Conservation (phyloP, 2,888 invertebrate species). For the Cyaniris semiargus region DNA sequence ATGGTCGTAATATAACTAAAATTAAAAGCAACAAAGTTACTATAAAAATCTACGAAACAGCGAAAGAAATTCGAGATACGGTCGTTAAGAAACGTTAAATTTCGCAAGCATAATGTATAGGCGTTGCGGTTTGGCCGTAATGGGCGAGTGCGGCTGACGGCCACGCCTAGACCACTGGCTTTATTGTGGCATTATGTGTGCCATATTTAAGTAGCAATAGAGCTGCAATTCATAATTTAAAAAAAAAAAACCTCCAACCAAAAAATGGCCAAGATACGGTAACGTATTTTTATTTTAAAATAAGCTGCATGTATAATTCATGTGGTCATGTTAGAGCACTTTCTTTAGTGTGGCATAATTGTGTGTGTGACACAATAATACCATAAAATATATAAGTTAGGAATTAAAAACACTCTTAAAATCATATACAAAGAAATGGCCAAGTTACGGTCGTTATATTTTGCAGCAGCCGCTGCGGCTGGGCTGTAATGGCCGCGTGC, state of each 20-base stretch:
- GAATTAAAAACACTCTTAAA: too few relatives aligned
- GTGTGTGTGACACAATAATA: too few relatives aligned
- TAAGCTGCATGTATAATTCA: not conserved
- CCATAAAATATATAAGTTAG: too few relatives aligned
- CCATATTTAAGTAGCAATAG: not conserved
- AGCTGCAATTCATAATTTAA: not conserved
- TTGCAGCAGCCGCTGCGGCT: not conserved
- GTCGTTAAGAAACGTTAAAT: not conserved
- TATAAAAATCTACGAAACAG: not conserved
- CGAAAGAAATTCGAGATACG: not conserved
- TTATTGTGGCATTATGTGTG: conserved; percentile 46
- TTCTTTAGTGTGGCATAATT: too few relatives aligned
- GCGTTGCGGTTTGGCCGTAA: conserved; percentile 47
- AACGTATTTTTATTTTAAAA: not conserved
- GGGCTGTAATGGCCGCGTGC: not conserved
- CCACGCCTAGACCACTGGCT: conserved; percentile 60
- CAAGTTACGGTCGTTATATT: not conserved
- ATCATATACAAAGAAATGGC: not conserved
- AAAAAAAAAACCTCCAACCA: not conserved
- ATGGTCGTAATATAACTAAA: not conserved
- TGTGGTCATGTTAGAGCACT: too few relatives aligned
- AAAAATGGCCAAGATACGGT: not conserved
- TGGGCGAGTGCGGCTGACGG: conserved; percentile 71
- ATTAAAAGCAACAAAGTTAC: not conserved
- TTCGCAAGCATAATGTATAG: not conserved